Base-by-base conservation (phyloP, 2,888 invertebrate species). In the Nomada hirtipes region DNA sequence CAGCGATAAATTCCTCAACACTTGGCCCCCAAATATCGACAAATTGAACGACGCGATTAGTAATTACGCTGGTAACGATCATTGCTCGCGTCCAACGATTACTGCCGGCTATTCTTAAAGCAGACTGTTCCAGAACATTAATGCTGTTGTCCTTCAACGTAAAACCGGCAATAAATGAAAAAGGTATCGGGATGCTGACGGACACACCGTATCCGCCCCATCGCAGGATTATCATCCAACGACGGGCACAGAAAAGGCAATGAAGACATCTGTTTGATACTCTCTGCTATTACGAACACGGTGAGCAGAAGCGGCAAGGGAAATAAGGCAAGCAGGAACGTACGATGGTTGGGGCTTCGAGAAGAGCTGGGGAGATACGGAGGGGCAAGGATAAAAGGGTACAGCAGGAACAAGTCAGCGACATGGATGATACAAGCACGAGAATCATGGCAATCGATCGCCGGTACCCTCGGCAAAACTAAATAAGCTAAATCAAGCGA, bases 361-460 rank as follows among this genome's bases (percentile, higher is more conserved):
- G 50, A 18, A 59, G 50, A 26, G 64, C 23, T 26, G 55, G 69
- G 18, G 3, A 20, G 53, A 57, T 47, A 29, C 15, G 59, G 63
- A 64, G 71, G 42, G 52, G 61, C 26, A 68, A 68, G 61, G 47
- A 36, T 52, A 63, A 67, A 64, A 52, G 68, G 52, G 47, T 36
- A 55, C 26, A 73, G 20, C 15, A 55, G 15, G 65, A 64, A 61
- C n/a, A 60, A 61, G 53, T 65, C 74, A 23, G n/a, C 57, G 67
- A 76, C 74, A 64, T 42, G 68, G 61, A 73, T 53, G 82, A 81
- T 76, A 73, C 65, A 60, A 73, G 69, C 57, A 60, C 42, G 73
- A 20, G 70, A 65, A 76, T 73, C 78, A 57, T 73, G 72, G 59
- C 61, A 68, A 86, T 84, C 87, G 80, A 85, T 87, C 82, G 85